Conservation (phyloP, 92 coral and sea anemone genomes). For the Epizoanthus rinbou region DNA sequence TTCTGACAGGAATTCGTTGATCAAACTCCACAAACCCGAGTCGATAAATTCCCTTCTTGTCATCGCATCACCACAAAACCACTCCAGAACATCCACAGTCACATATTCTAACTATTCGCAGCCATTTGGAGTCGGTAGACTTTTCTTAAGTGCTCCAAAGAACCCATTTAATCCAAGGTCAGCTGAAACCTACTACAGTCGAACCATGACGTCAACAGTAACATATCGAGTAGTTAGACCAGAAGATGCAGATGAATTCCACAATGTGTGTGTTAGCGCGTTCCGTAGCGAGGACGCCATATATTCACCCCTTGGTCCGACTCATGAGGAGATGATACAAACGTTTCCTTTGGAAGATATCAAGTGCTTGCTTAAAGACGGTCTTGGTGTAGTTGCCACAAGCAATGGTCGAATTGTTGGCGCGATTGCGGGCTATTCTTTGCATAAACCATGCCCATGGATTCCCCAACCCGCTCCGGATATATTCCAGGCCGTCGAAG, state of each 20-base stretch:
- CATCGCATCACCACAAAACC: too few species aligned
- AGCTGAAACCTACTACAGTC: too few species aligned
- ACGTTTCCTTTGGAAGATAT: background rate
- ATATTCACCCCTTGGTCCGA: background rate
- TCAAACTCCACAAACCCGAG: too few species aligned
- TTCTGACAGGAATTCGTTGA: too few species aligned
- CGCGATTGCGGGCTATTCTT: background rate
- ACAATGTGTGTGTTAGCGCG: background rate
- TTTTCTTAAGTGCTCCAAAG: too few species aligned
- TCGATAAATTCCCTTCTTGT: too few species aligned
- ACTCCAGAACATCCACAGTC: too few species aligned
- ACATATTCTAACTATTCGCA: too few species aligned
- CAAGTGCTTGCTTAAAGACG: background rate
- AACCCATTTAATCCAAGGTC: too few species aligned
- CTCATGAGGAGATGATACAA: background rate
- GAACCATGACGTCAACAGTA: background rate
- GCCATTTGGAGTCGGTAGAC: too few species aligned
- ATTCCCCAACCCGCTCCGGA: background rate
- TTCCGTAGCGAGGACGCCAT: background rate
- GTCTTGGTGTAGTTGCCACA: background rate
- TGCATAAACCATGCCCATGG: slow-evolving; percentile 1
- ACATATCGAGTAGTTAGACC: background rate
- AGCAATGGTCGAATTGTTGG: background rate
- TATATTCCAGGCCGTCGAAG: background rate
- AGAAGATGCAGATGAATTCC: background rate